Percentiles rank a stretch among this genome's conserved stretches.
phyloP scores from a whole-genome alignment of 2,113 vertebrate species.

The Dinomys branickii region DNA sequence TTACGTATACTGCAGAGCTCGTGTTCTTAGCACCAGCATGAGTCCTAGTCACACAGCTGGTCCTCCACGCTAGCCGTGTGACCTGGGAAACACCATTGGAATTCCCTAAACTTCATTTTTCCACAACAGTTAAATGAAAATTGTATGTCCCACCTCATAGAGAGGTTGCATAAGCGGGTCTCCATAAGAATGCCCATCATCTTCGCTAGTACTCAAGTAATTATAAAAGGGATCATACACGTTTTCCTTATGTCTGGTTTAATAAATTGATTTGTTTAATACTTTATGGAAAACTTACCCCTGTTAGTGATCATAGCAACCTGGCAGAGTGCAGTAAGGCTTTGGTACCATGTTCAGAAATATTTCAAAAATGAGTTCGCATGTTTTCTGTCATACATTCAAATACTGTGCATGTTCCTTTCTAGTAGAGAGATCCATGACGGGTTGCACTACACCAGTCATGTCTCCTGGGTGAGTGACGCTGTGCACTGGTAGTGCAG shows the following conservation, averaged over 20 bases:
- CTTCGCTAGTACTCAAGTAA: rapidly evolving
- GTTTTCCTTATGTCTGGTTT: neutral
- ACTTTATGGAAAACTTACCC: neutral
- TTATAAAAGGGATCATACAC: rapidly evolving
- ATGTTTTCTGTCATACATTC: rapidly evolving
- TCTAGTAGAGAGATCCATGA: neutral
- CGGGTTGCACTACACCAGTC: no score
- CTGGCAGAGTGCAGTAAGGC: neutral
- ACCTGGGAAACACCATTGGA: neutral
- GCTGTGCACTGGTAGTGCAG: rapidly evolving
- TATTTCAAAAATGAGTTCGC: neutral
- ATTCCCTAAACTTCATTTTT: neutral
- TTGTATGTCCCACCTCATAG: neutral
- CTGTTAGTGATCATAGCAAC: neutral
- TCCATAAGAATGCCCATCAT: rapidly evolving
- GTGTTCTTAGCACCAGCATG: neutral
- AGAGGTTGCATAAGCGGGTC: rapidly evolving
- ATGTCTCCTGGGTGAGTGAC: neutral
- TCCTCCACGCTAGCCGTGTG: neutral
- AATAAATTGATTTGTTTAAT: neutral
- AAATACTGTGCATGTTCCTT: neutral
- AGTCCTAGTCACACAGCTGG: neutral
- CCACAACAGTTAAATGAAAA: neutral
- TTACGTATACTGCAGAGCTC: neutral
- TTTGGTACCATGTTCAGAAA: neutral